A percentile compares a stretch with the other conserved stretches of the same genome.
phyloP scores from a whole-genome alignment of 2,113 vertebrate species.

The Antigone vipio region DNA sequence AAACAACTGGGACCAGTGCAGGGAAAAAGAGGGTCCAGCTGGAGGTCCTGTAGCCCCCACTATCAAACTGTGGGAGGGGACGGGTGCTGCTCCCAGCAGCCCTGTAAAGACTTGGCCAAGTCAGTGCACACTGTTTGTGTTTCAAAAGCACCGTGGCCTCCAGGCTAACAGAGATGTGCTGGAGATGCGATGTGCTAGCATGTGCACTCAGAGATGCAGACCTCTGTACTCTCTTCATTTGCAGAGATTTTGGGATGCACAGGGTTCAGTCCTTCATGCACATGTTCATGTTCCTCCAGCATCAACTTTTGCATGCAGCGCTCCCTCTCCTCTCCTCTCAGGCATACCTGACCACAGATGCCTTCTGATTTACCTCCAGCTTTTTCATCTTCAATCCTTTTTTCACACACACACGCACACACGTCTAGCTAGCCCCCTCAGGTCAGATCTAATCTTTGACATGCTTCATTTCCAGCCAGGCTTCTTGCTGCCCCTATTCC shows the following conservation, averaged over 20 bases:
- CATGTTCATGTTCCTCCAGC: background rate
- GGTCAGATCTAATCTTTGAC: background rate
- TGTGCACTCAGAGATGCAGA: background rate
- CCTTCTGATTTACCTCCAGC: background rate
- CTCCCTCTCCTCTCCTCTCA: background rate
- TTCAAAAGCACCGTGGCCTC: background rate
- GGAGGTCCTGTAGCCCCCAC: rapidly evolving
- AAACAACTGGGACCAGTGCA: slow-evolving; percentile 71
- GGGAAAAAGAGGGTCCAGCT: slow-evolving; percentile 31
- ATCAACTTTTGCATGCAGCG: rapidly evolving
- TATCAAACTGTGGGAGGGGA: rapidly evolving
- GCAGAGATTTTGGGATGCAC: background rate
- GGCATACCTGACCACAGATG: background rate
- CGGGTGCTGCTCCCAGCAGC: rapidly evolving
- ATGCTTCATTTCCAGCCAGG: background rate
- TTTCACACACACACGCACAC: background rate
- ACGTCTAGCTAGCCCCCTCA: background rate
- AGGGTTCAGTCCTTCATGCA: background rate
- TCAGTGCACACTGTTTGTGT: rapidly evolving
- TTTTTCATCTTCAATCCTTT: background rate
- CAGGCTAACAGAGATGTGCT: background rate
- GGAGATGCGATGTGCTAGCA: rapidly evolving
- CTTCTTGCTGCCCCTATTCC: background rate
- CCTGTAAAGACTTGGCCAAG: background rate
- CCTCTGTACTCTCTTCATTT: background rate